These are phyloP conservation scores for Eupelmus urozonus DNA, from an alignment of 2,888 invertebrate genomes.

Conservation along the genomic window DNA sequence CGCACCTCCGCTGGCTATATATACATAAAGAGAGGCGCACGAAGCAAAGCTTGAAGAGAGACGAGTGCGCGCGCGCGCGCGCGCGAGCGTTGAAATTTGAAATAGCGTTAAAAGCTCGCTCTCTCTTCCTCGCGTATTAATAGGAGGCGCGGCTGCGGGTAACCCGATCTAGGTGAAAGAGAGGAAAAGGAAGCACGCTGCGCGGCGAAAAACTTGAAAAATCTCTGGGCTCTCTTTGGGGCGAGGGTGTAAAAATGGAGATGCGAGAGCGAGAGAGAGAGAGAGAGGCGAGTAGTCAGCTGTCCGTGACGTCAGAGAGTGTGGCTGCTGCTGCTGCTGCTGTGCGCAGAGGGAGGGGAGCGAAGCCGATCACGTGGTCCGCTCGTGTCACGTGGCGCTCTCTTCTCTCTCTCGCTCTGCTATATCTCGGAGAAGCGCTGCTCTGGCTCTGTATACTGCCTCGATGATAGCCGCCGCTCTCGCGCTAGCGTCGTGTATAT, in stretches of 20 bases:
- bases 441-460: slow-evolving; percentile 28
- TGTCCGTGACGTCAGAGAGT: slow-evolving; percentile 74
- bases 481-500: slow-evolving; percentile 42
- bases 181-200: neutral
- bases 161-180: slow-evolving; percentile 13
- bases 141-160: slow-evolving; percentile 12
- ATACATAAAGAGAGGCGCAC: neutral
- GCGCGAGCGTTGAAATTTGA: too few relatives aligned
- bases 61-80: too few relatives aligned
- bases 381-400: slow-evolving; percentile 72
- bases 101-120: slow-evolving; percentile 1
- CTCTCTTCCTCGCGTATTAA: slow-evolving; percentile 27
- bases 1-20: too few relatives aligned
- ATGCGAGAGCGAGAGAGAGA: neutral
- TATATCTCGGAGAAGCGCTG: neutral
- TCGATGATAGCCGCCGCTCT: slow-evolving; percentile 40
- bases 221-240: neutral
- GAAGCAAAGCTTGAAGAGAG: too few relatives aligned
- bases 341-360: slow-evolving; percentile 53
- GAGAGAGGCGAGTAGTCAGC: slow-evolving; percentile 68
- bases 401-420: slow-evolving; percentile 60
- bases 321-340: slow-evolving; percentile 25
- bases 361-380: slow-evolving; percentile 69
- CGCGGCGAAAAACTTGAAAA: too few relatives aligned
- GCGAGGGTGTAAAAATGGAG: slow-evolving; percentile 40